Evolutionary conservation across 2,113 vertebrate species (phyloP).

Genomic region (Psittacula cyanocephala): DNA sequence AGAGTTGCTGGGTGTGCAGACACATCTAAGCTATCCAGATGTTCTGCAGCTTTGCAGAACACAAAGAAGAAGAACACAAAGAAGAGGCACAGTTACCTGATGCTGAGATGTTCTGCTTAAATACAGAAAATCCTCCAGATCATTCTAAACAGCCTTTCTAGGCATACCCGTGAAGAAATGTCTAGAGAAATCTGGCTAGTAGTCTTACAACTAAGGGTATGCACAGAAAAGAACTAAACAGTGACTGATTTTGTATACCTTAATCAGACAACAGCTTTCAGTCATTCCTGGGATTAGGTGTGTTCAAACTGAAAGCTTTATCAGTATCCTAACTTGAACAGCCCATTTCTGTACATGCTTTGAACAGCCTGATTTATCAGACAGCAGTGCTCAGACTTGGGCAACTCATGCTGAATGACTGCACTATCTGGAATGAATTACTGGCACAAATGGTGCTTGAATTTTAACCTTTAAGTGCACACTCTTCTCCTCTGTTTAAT

Average conservation of each 20-base stretch:
- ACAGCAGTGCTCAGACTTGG: background rate
- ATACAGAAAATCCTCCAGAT: background rate
- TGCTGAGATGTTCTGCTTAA: background rate
- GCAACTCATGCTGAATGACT: background rate
- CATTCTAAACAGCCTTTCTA: background rate
- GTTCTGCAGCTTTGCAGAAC: background rate
- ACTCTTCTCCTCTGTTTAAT: conserved; percentile 8
- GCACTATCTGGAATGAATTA: background rate
- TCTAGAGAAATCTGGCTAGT: background rate
- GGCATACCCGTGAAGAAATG: background rate
- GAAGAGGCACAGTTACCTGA: background rate
- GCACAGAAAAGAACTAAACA: background rate
- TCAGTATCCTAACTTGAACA: background rate
- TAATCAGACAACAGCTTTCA: background rate
- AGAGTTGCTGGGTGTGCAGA: background rate
- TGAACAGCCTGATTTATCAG: background rate
- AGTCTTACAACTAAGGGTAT: background rate
- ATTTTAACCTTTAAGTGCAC: background rate
- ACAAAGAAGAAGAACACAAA: too few relatives aligned
- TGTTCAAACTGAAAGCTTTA: background rate
- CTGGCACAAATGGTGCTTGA: background rate
- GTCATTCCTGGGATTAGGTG: background rate
- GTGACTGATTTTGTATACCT: background rate
- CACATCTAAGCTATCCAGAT: background rate
- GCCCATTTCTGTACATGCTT: background rate